Conservation (phyloP, 2,797 vertebrate genomes). For the Podargus strigoides region DNA sequence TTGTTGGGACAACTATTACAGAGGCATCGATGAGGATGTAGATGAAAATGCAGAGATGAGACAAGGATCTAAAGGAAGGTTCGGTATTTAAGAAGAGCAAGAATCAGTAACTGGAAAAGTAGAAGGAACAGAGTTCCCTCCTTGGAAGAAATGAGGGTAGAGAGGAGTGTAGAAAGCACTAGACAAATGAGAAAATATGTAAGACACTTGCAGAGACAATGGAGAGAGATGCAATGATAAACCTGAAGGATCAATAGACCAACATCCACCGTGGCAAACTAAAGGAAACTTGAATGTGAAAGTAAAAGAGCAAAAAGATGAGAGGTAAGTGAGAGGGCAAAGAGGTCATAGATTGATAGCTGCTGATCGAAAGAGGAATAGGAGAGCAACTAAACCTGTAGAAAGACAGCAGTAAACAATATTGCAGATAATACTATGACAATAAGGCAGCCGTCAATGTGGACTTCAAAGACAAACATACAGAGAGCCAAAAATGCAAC, state of each 20-base stretch:
- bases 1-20: background rate
- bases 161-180: background rate
- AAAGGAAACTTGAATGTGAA: background rate
- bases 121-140: background rate
- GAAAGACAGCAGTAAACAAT: background rate
- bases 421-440: background rate
- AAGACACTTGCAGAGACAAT: background rate
- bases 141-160: background rate
- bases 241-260: background rate
- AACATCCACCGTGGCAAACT: background rate
- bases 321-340: background rate
- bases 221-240: background rate
- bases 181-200: background rate
- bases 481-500: background rate
- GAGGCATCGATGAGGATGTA: background rate
- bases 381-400: background rate
- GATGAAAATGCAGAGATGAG: background rate
- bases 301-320: background rate
- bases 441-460: background rate
- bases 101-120: background rate
- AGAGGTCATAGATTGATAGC: background rate
- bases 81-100: background rate
- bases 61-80: background rate
- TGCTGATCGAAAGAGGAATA: background rate
- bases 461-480: background rate